Conservation (phyloP, 2,888 invertebrate species). For the Sarcophaga variegata region DNA sequence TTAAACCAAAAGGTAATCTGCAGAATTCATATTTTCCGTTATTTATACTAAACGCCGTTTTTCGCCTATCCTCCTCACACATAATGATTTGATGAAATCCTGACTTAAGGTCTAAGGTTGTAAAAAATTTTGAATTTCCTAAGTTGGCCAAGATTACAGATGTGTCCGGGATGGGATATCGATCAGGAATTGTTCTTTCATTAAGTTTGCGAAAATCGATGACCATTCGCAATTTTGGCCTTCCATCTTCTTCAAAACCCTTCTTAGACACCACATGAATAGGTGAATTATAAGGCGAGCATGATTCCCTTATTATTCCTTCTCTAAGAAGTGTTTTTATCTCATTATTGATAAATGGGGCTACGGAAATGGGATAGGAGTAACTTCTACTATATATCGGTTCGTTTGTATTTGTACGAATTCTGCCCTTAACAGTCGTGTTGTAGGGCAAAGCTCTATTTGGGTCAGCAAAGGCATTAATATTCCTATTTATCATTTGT, state of each 20-base stretch:
- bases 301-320: slow-evolving; percentile 44
- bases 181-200: slow-evolving; percentile 33
- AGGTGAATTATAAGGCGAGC: not conserved
- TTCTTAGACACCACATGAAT: no score
- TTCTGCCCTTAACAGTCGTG: slow-evolving; percentile 9
- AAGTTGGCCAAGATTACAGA: slow-evolving; percentile 22
- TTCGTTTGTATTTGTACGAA: slow-evolving; percentile 26
- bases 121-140: slow-evolving; percentile 36
- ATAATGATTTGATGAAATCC: slow-evolving; percentile 46
- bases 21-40: no score
- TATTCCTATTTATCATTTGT: not conserved
- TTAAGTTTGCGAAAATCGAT: slow-evolving; percentile 51
- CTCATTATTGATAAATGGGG: slow-evolving; percentile 37
- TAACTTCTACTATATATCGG: slow-evolving; percentile 33
- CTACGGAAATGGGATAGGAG: slow-evolving; percentile 26
- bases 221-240: slow-evolving; percentile 49
- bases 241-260: no score
- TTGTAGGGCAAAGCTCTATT: slow-evolving; percentile 23
- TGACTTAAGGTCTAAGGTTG: slow-evolving; percentile 46
- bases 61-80: no score
- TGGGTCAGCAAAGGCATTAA: slow-evolving; percentile 27
- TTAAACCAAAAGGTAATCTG: not conserved
- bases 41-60: no score
- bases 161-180: slow-evolving; percentile 35
- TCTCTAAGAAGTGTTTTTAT: slow-evolving; percentile 41